These are phyloP conservation scores for Dipodomys merriami DNA, from an alignment of 2,113 vertebrate genomes.

Conservation along the genomic window DNA sequence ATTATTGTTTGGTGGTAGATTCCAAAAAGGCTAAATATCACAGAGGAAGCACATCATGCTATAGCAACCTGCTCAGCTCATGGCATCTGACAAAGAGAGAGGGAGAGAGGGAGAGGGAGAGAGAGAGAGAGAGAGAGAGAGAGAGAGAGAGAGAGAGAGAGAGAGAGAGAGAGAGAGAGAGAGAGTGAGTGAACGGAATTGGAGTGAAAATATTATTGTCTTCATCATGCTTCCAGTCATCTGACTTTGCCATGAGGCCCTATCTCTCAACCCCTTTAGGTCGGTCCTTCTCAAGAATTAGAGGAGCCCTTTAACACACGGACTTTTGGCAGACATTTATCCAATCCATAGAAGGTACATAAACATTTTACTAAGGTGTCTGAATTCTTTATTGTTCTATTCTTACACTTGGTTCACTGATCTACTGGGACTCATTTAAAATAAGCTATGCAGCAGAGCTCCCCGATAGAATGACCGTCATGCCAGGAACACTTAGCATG, in stretches of 20 bases:
- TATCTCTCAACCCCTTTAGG: too few relatives aligned
- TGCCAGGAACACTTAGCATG: not conserved
- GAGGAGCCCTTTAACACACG: not conserved
- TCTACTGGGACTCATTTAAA: not conserved
- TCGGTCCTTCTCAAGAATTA: too few relatives aligned
- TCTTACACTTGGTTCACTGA: not conserved
- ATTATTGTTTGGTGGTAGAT: not conserved
- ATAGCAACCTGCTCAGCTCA: not conserved
- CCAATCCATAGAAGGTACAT: not conserved
- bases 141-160: too few relatives aligned
- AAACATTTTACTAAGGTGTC: not conserved
- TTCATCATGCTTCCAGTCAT: not conserved
- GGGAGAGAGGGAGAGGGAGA: too few relatives aligned
- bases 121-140: too few relatives aligned
- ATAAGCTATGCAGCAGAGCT: not conserved
- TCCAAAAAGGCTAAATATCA: not conserved
- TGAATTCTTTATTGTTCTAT: not conserved
- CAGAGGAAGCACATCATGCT: not conserved
- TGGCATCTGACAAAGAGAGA: too few relatives aligned
- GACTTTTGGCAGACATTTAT: not conserved
- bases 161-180: too few relatives aligned
- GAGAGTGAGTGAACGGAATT: too few relatives aligned
- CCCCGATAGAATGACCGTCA: not conserved
- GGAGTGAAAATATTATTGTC: not conserved
- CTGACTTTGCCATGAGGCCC: not conserved